Conservation (phyloP, 64 coral and sea anemone species). For the Pocillopora damicornis region DNA sequence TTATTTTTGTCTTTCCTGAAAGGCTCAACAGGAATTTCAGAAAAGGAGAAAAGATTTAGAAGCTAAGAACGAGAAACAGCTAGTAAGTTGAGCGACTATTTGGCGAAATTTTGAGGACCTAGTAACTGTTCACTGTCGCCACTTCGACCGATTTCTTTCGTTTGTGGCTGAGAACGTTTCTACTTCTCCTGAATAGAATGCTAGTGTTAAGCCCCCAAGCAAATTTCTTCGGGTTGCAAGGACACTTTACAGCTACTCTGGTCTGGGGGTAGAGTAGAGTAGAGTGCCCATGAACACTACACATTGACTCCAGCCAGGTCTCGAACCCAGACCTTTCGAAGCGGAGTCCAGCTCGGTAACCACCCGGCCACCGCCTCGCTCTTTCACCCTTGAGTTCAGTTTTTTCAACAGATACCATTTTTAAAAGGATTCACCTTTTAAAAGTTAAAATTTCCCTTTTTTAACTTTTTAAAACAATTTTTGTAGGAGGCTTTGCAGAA, state of each 20-base stretch:
- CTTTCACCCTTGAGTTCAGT: too few species aligned
- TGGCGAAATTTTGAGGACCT: too few species aligned
- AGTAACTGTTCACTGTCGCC: too few species aligned
- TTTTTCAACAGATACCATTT: too few species aligned
- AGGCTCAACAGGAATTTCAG: slow-evolving; percentile 75
- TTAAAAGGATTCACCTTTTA: too few species aligned
- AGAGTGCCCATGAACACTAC: too few species aligned
- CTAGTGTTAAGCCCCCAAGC: too few species aligned
- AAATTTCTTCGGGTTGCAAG: too few species aligned
- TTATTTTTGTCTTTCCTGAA: neutral
- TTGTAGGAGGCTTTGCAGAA: slow-evolving; percentile 43
- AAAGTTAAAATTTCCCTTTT: neutral
- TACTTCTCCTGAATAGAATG: neutral
- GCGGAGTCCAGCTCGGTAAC: neutral
- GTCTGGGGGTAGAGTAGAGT: too few species aligned
- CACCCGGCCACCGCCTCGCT: too few species aligned
- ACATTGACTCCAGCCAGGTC: too few species aligned
- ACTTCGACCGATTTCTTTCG: neutral
- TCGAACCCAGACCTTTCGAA: neutral
- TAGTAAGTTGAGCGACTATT: slow-evolving; percentile 35
- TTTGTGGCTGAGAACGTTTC: neutral
- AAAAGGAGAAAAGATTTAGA: slow-evolving; percentile 72
- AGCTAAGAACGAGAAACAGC: slow-evolving; percentile 65
- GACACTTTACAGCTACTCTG: too few species aligned
- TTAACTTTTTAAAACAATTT: neutral